Evolutionary conservation across 2,888 invertebrate genomes (phyloP).

Genomic region (Poecilus cupreus): DNA sequence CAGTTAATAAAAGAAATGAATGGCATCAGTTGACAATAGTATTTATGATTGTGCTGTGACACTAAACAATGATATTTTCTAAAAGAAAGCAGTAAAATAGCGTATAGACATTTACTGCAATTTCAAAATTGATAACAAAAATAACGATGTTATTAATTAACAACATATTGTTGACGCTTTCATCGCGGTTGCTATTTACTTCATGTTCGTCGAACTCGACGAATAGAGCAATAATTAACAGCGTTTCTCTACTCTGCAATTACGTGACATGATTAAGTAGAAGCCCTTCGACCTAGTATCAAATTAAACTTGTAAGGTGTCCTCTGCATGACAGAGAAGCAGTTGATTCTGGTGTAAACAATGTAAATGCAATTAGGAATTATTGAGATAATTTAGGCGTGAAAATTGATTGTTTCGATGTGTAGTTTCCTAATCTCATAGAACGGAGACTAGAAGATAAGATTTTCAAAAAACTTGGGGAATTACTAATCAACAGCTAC

Average conservation of each 20-base stretch:
- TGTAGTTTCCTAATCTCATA: no score
- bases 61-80: background rate
- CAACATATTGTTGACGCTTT: background rate
- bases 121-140: slow-evolving; percentile 1
- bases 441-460: no score
- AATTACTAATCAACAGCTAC: no score
- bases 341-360: no score
- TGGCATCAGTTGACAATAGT: background rate
- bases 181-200: background rate
- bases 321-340: background rate
- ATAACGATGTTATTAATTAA: background rate
- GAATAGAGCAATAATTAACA: background rate
- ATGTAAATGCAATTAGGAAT: no score
- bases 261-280: background rate
- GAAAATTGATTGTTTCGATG: no score
- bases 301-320: background rate
- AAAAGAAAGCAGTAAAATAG: slow-evolving; percentile 2
- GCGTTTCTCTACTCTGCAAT: background rate
- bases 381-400: no score
- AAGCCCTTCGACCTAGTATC: background rate
- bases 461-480: no score
- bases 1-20: background rate
- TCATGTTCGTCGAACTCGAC: background rate
- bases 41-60: background rate
- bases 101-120: background rate